These are phyloP conservation scores for Stenolophus ochropezus DNA, from an alignment of 2,888 invertebrate species.

Conservation along the genomic window DNA sequence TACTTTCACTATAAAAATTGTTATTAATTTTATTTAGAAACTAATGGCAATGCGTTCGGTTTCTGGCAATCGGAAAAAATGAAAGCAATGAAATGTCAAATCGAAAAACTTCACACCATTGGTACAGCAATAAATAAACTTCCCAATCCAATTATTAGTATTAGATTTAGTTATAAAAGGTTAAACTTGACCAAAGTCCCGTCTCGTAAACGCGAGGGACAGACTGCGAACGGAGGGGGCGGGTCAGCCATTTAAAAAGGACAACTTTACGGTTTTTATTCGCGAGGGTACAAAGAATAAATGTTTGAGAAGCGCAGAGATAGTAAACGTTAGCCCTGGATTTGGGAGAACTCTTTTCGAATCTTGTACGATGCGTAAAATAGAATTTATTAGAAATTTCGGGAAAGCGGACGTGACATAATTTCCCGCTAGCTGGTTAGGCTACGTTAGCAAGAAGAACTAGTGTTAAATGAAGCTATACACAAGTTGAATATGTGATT, in stretches of 20 bases:
- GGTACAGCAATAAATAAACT: conserved; percentile 40
- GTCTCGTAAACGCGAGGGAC: conserved; percentile 15
- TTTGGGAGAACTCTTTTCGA: conserved; percentile 13
- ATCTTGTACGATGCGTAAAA: conserved; percentile 32
- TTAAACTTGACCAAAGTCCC: conserved; percentile 28
- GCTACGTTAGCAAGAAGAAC: conserved; percentile 2
- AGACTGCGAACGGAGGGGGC: not conserved
- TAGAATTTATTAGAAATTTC: conserved; percentile 20
- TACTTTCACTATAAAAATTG: not conserved
- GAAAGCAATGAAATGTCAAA: conserved; percentile 26
- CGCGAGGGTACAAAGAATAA: not conserved
- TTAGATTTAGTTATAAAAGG: conserved; percentile 53
- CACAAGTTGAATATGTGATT: conserved; percentile 39
- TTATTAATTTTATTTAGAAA: too few species aligned
- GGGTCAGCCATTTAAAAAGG: conserved; percentile 42
- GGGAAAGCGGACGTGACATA: conserved; percentile 24
- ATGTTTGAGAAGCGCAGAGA: conserved; percentile 1
- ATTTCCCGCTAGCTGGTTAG: conserved; percentile 1
- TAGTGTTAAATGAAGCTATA: conserved; percentile 35
- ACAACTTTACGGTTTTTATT: conserved; percentile 45
- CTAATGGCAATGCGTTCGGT: not conserved
- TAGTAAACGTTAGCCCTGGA: conserved; percentile 10
- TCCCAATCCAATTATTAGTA: conserved; percentile 50
- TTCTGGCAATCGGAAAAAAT: not conserved
- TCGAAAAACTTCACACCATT: conserved; percentile 42